Percentiles rank a stretch among this genome's conserved stretches.
These are phyloP conservation scores for Lasioglossum lativentre DNA, from an alignment of 2,888 invertebrate genomes.

Conservation along the genomic window DNA sequence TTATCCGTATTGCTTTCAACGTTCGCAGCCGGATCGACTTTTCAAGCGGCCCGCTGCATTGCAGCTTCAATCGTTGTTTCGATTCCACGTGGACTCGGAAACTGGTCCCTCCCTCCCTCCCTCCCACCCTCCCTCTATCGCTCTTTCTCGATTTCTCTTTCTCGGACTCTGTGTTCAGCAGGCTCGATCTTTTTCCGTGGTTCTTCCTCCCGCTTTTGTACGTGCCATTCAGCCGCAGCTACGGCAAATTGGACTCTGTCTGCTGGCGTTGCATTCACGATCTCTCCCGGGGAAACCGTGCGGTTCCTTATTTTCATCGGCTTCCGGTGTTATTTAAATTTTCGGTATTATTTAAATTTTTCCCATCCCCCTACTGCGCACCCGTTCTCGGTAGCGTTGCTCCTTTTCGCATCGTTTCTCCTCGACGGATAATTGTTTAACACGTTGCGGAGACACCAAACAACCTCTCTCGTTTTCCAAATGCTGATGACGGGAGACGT, in stretches of 20 bases:
- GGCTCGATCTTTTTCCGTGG: not conserved
- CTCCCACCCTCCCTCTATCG: too few relatives aligned
- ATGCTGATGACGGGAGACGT: too few relatives aligned
- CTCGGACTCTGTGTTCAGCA: not conserved
- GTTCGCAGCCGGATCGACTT: conserved; percentile 41
- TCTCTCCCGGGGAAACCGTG: conserved; percentile 2
- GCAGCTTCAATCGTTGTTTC: conserved; percentile 47
- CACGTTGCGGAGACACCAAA: not conserved
- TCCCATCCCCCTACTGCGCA: not conserved
- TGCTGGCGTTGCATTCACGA: conserved; percentile 29
- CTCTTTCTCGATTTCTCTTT: conserved; percentile 1
- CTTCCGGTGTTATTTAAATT: not conserved
- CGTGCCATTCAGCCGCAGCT: conserved; percentile 22
- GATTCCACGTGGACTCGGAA: conserved; percentile 34
- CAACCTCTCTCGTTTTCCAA: too few relatives aligned
- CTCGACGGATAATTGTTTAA: not conserved
- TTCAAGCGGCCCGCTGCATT: conserved; percentile 27
- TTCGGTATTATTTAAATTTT: not conserved
- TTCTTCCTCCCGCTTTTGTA: conserved; percentile 30
- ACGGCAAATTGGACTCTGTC: conserved; percentile 36
- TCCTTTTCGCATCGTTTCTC: not conserved
- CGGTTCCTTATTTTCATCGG: conserved; percentile 25
- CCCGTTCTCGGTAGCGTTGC: not conserved
- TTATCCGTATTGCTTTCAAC: conserved; percentile 55
- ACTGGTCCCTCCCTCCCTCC: not conserved